Percentiles rank a stretch among this genome's conserved stretches.
These are phyloP conservation scores for Drosophila parvula DNA, from an alignment of 1,140 invertebrate species.

Conservation along the genomic window DNA sequence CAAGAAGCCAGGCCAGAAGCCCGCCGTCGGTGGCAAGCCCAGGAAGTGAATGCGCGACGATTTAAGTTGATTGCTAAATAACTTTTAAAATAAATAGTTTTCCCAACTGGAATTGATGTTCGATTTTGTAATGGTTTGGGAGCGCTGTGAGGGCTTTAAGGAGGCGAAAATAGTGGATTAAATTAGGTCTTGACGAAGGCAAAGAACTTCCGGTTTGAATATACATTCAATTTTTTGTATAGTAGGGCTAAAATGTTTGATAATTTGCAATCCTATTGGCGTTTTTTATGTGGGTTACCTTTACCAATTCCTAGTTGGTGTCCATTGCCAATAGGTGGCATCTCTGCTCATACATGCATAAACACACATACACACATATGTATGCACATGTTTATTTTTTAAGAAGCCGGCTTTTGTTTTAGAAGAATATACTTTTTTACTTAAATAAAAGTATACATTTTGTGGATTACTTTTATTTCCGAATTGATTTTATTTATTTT, in stretches of 20 bases:
- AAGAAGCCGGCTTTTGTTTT: too few species aligned
- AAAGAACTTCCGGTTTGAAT: too few species aligned
- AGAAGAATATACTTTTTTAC: neutral
- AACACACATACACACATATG: too few species aligned
- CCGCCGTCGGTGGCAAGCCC: conserved; percentile 42
- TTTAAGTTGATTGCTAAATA: conserved; percentile 44
- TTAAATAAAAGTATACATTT: neutral
- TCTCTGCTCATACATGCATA: too few species aligned
- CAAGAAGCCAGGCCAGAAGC: conserved; percentile 58
- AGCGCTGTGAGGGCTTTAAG: too few species aligned
- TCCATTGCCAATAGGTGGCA: neutral
- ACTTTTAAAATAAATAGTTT: conserved; percentile 51
- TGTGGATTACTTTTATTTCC: neutral
- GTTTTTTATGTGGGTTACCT: neutral
- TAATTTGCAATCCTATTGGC: neutral
- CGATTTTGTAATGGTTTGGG: neutral
- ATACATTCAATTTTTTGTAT: neutral
- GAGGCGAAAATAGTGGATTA: too few species aligned
- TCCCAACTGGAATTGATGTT: conserved; percentile 12
- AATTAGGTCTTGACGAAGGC: neutral
- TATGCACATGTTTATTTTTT: too few species aligned
- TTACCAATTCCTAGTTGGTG: neutral
- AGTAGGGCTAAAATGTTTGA: neutral
- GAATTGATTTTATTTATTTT: neutral
- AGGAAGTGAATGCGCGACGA: conserved; percentile 48